Conservation (phyloP, 2,113 vertebrate genomes). For the Barnardius zonarius region DNA sequence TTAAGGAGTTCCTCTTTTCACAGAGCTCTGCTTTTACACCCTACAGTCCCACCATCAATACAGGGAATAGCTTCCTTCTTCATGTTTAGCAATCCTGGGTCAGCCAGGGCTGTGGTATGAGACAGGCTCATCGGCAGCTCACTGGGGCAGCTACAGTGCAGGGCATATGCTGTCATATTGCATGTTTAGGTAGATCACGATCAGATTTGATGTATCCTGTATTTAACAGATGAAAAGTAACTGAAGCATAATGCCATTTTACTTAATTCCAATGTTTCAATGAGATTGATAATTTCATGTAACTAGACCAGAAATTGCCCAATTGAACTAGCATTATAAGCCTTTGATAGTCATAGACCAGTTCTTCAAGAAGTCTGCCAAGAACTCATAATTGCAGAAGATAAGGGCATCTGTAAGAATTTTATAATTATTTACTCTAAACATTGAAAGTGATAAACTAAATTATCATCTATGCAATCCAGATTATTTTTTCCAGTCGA, state of each 20-base stretch:
- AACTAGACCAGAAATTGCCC: neutral
- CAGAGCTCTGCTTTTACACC: neutral
- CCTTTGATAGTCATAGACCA: neutral
- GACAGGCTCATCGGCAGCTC: neutral
- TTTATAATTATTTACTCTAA: neutral
- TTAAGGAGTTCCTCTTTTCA: neutral
- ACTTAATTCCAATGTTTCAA: neutral
- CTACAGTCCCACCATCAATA: neutral
- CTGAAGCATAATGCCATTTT: neutral
- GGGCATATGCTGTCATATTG: neutral
- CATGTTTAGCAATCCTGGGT: neutral
- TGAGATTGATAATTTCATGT: neutral
- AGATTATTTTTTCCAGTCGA: neutral
- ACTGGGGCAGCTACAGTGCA: neutral
- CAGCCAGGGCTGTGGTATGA: neutral
- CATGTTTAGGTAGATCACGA: neutral
- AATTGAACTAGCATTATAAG: neutral
- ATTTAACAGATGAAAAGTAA: neutral
- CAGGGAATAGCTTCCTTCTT: neutral
- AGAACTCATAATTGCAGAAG: neutral
- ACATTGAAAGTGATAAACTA: neutral
- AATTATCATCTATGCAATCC: neutral
- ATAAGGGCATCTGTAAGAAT: neutral
- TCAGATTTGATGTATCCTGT: neutral
- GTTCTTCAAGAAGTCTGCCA: neutral